phyloP scores from a whole-genome alignment of 2,113 vertebrate species.

The Lasiurus cinereus region DNA sequence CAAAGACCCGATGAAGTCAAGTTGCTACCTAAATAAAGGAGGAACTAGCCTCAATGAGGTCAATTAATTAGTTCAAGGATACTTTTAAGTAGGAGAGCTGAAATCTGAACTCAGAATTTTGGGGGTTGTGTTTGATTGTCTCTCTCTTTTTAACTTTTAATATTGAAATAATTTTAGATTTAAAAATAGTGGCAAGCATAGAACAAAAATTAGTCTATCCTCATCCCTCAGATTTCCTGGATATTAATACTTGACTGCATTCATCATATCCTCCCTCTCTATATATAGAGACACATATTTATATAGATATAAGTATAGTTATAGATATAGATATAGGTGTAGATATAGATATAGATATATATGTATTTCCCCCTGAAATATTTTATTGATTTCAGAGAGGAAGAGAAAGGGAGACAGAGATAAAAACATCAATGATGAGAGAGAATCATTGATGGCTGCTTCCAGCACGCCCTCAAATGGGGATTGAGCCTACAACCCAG shows the following conservation, averaged over 20 bases:
- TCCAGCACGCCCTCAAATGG: too few species aligned
- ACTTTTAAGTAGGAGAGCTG: not conserved
- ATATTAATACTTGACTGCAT: not conserved
- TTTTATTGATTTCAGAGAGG: too few species aligned
- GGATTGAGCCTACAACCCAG: too few species aligned
- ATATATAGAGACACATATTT: too few species aligned
- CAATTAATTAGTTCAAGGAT: not conserved
- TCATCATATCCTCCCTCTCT: not conserved
- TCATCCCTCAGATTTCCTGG: not conserved
- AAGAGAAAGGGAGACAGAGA: too few species aligned
- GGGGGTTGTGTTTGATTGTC: fast-evolving
- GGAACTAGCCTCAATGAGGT: not conserved
- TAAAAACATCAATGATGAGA: too few species aligned
- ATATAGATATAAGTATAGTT: too few species aligned
- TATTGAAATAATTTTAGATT: conserved; percentile 50
- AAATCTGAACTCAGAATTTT: not conserved
- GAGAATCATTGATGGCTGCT: too few species aligned
- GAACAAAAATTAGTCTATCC: not conserved
- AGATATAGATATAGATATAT: too few species aligned
- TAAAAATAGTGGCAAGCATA: not conserved
- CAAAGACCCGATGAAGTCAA: fast-evolving
- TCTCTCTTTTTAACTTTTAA: not conserved
- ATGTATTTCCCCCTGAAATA: not conserved
- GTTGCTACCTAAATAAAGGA: not conserved
- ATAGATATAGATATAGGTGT: too few species aligned